phyloP scores from a whole-genome alignment of 2,113 vertebrate genomes.

The Euleptes europaea region DNA sequence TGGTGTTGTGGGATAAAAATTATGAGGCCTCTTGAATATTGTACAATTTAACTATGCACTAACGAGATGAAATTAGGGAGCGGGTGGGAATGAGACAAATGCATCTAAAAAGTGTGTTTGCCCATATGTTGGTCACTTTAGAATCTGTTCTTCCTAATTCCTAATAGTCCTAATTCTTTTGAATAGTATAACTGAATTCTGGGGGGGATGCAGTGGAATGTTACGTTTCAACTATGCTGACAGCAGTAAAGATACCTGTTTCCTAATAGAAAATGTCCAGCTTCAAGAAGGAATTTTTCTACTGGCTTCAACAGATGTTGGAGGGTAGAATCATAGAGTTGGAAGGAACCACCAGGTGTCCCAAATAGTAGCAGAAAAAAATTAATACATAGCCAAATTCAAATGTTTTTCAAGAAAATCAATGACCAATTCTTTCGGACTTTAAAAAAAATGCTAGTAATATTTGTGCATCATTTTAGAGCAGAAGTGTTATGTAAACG shows the following conservation, averaged over 20 bases:
- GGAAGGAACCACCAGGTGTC: too few relatives aligned
- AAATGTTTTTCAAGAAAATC: background rate
- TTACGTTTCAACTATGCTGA: background rate
- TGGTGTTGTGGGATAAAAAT: slow-evolving; percentile 23
- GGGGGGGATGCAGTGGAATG: background rate
- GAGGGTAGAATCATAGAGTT: too few relatives aligned
- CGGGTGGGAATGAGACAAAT: background rate
- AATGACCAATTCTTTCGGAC: background rate
- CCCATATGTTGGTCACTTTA: background rate
- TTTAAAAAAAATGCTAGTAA: background rate
- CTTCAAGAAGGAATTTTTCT: background rate
- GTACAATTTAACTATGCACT: slow-evolving; percentile 29
- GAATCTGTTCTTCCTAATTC: slow-evolving; percentile 20
- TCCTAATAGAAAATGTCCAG: background rate
- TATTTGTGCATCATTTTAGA: background rate
- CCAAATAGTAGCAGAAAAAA: background rate
- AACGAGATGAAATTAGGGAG: slow-evolving; percentile 4
- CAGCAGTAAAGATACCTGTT: accelerated
- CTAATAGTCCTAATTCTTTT: slow-evolving; percentile 6
- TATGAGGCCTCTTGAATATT: slow-evolving; percentile 16
- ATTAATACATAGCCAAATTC: background rate
- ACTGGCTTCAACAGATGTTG: background rate
- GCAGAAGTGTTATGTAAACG: background rate
- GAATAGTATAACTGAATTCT: background rate
- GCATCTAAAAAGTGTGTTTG: background rate